Conservation (phyloP, 2,888 invertebrate species). For the Yponomeuta evonymella region DNA sequence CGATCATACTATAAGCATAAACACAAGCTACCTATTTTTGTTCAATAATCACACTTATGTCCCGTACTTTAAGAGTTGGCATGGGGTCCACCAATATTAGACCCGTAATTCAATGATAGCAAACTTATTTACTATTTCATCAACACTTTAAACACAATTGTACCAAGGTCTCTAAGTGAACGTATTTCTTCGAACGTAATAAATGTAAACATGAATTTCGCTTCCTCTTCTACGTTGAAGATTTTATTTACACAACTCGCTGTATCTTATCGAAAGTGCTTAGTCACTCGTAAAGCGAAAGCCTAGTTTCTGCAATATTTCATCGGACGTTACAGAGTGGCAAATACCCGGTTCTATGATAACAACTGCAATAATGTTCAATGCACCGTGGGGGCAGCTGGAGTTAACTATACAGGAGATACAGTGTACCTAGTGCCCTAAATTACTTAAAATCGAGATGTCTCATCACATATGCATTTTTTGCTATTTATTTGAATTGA, state of each 20-base stretch:
- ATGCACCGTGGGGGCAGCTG: background rate
- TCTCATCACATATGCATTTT: too few relatives aligned
- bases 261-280: background rate
- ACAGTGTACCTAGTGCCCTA: background rate
- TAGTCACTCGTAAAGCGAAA: background rate
- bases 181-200: slow-evolving; percentile 4
- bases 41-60: too few relatives aligned
- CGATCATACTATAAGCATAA: too few relatives aligned
- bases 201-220: background rate
- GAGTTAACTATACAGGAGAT: background rate
- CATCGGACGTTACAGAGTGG: background rate
- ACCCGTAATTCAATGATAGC: background rate
- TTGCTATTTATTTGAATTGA: too few relatives aligned
- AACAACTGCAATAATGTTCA: background rate
- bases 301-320: background rate
- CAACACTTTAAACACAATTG: slow-evolving; percentile 6
- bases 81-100: too few relatives aligned
- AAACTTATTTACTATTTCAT: slow-evolving; percentile 1
- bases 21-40: too few relatives aligned
- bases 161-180: slow-evolving; percentile 1
- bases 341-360: background rate
- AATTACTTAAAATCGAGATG: background rate
- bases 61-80: too few relatives aligned
- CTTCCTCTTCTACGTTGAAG: background rate
- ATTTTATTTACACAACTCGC: background rate